Percentiles rank a stretch among this genome's conserved stretches.
These are phyloP conservation scores for Malurus splendens DNA, from an alignment of 2,797 vertebrate species.

Conservation along the genomic window DNA sequence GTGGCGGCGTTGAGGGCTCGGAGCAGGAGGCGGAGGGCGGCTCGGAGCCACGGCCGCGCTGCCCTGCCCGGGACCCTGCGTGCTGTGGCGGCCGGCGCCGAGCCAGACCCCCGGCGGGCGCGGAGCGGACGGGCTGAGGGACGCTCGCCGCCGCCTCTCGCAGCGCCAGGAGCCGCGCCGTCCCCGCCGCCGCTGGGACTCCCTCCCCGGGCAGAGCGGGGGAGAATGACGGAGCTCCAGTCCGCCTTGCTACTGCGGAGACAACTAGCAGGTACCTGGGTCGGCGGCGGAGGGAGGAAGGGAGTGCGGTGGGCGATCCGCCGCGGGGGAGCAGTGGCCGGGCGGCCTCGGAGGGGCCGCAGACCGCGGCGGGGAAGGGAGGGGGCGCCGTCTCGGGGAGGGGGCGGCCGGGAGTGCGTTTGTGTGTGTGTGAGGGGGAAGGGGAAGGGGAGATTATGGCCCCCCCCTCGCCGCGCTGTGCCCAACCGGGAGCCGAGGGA, in stretches of 20 bases:
- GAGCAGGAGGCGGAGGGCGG: constrained; percentile 48
- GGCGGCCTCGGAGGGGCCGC: neutral
- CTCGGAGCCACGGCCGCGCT: constrained; percentile 53
- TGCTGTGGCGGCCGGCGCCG: constrained; percentile 58
- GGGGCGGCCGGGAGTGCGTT: neutral
- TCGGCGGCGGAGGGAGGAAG: neutral
- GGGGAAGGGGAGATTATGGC: constrained; percentile 9
- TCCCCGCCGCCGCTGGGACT: constrained; percentile 40
- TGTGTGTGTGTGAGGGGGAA: neutral
- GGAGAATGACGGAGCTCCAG: constrained; percentile 94
- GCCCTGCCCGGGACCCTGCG: constrained; percentile 51
- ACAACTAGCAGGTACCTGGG: constrained; percentile 91
- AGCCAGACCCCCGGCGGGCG: constrained; percentile 73
- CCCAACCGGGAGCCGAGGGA: constrained; percentile 22
- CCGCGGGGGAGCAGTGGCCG: neutral
- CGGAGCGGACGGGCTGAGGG: constrained; percentile 53
- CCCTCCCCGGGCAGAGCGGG: constrained; percentile 26
- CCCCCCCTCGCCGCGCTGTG: neutral
- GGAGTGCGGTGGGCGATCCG: neutral
- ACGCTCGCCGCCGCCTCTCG: constrained; percentile 78
- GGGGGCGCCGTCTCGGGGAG: neutral
- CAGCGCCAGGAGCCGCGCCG: constrained; percentile 53
- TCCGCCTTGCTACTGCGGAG: constrained; percentile 93
- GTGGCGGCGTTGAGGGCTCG: constrained; percentile 25
- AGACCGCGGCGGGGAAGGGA: neutral